Base-by-base conservation (phyloP, 2,113 vertebrate genomes). In the Megaptera novaeangliae region DNA sequence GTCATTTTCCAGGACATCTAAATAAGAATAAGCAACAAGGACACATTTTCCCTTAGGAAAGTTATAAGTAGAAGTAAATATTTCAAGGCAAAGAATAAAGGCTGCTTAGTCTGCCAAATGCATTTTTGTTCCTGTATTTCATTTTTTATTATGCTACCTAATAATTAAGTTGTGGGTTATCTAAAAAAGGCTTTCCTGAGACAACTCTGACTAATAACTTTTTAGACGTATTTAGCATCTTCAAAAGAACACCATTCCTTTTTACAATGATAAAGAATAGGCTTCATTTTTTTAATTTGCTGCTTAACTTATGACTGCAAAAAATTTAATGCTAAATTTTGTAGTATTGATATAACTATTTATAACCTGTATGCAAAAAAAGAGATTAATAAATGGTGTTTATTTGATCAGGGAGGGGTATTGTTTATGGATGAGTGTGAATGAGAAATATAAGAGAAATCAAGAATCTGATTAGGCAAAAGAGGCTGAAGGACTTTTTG, bases 11-110 rank as follows among this genome's bases (percentile, higher is more conserved):
- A 83, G 64, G 12, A 6, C 63, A 89, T 96, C 98, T 98, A 96
- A 95, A 97, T 96, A 98, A 18, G 77, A 98, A 96, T 98, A 97
- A 97, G 34, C 85, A 98, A 96, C 81, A 97, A 97, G 77, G 88
- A 94, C 49, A 96, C 25, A 87, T 98, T 98, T 98, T 93, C 78
- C 85, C 82, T 88, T 77, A 82, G 59, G 94, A 97, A 97, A 97
- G 1, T 15, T 69, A 91, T 97, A 98, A 98, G 94, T 96, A 97
- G 25, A 95, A 89, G 61, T 96, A 97, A 97, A 59, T 92, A 84
- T 91, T 89, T 98, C 15, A 91, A 83, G 88, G n/a, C 20, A 91
- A 97, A 96, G 29, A 89, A 36, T 95, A 97, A 97, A 98, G 44
- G 78, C 20, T 80, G 95, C 96, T 98, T 97, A 97, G 3, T 57